Evolutionary conservation across 2,888 invertebrate species (phyloP).

Genomic region (Poecilus cupreus): DNA sequence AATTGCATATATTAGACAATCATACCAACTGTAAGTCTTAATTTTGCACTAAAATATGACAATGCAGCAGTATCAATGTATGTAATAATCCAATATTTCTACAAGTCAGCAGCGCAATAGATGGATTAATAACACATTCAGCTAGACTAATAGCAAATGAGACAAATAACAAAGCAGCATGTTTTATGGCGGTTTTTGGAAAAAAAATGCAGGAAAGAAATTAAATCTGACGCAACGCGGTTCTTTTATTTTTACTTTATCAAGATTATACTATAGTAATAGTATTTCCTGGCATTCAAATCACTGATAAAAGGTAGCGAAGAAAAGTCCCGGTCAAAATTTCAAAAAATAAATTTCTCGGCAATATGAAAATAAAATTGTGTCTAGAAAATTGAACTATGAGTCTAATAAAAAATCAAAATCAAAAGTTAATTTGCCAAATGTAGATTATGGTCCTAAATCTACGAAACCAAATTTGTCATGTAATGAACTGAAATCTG

Average conservation of each 20-base stretch:
- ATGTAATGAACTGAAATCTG: neutral
- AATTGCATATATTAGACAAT: no score
- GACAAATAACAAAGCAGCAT: constrained; percentile 60
- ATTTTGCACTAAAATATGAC: no score
- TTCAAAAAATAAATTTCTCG: constrained; percentile 47
- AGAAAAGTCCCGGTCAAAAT: neutral
- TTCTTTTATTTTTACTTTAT: constrained; percentile 58
- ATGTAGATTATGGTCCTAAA: constrained; percentile 13
- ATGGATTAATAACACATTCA: no score
- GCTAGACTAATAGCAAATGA: no score
- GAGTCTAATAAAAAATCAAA: neutral
- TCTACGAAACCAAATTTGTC: neutral
- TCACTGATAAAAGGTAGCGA: constrained; percentile 55
- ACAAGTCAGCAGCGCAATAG: no score
- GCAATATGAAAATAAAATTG: neutral
- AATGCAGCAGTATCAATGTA: no score
- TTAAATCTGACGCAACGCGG: constrained; percentile 61
- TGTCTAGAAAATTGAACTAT: neutral
- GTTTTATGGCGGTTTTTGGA: constrained; percentile 60
- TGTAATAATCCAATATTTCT: no score
- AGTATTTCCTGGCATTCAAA: constrained; percentile 55
- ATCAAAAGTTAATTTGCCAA: neutral
- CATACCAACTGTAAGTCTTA: no score
- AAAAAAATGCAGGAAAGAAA: constrained; percentile 60
- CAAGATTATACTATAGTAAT: constrained; percentile 59